Percentiles rank a stretch among this genome's conserved stretches.
Conservation (phyloP, 1,140 invertebrate species). For the Procambarus virginalis region DNA sequence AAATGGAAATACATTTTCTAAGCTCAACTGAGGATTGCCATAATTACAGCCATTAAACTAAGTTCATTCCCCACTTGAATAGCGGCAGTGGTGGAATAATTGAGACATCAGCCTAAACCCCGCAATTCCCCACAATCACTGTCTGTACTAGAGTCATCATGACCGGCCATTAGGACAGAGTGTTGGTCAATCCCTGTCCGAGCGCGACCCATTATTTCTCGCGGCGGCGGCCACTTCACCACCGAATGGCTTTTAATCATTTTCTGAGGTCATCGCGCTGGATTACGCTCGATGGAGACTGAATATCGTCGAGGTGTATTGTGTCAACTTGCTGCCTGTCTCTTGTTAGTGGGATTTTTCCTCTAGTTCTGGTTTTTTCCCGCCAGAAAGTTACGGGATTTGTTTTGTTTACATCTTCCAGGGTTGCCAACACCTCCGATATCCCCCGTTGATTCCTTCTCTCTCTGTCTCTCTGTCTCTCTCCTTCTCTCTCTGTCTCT, state of each 20-base stretch:
- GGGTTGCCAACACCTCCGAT: background rate
- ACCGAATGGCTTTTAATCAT: background rate
- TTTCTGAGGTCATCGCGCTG: background rate
- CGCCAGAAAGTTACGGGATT: too few species aligned
- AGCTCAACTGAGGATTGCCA: slow-evolving; percentile 2
- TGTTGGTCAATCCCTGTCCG: slow-evolving; percentile 19
- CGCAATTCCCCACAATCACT: slow-evolving; percentile 32
- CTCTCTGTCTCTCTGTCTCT: background rate
- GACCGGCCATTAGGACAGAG: background rate
- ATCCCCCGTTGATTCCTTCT: too few species aligned
- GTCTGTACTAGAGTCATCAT: slow-evolving; percentile 13
- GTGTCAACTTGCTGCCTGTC: background rate
- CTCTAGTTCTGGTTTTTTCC: too few species aligned
- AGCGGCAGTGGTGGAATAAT: slow-evolving; percentile 31
- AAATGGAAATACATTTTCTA: slow-evolving; percentile 17
- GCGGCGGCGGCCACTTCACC: background rate
- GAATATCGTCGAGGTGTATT: background rate
- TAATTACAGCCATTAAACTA: slow-evolving; percentile 15
- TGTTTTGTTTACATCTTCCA: background rate
- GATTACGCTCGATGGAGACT: background rate
- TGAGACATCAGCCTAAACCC: slow-evolving; percentile 16
- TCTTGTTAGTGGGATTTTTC: too few species aligned
- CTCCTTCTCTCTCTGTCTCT: background rate
- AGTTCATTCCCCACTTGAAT: slow-evolving; percentile 35
- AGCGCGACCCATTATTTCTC: background rate